phyloP scores from a whole-genome alignment of 2,797 vertebrate species.

The Neosilurus mollespiculum region DNA sequence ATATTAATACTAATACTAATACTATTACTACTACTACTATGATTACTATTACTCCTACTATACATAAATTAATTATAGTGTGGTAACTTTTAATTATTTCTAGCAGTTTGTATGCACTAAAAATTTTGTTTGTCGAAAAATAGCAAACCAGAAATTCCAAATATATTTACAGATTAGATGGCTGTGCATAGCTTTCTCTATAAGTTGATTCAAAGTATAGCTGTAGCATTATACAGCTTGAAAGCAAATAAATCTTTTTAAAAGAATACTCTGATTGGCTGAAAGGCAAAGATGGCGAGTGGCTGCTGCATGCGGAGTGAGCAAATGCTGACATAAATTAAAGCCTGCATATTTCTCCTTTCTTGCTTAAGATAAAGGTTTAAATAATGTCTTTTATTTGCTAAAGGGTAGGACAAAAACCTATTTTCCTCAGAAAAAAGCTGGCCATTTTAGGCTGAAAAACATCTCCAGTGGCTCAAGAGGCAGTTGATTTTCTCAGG shows the following conservation, averaged over 20 bases:
- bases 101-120: conserved; percentile 14
- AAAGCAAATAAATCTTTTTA: conserved; percentile 79
- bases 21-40: neutral
- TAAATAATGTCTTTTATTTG: conserved; percentile 46
- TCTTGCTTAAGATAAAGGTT: conserved; percentile 35
- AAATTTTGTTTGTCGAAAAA: conserved; percentile 17
- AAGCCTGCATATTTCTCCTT: conserved; percentile 54
- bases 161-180: conserved; percentile 69
- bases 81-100: neutral
- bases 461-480: conserved; percentile 33
- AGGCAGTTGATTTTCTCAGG: conserved; percentile 51
- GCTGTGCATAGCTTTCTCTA: conserved; percentile 65
- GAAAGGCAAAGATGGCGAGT: conserved; percentile 48
- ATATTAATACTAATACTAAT: no score
- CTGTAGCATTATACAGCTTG: conserved; percentile 70
- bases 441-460: conserved; percentile 42
- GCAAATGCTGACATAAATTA: conserved; percentile 77
- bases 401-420: conserved; percentile 40
- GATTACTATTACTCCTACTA: neutral
- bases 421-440: conserved; percentile 37
- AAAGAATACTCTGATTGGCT: conserved; percentile 68
- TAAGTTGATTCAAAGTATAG: conserved; percentile 77
- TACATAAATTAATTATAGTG: neutral
- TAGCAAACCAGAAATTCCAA: conserved; percentile 41
- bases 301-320: conserved; percentile 57